Conservation (phyloP, 2,113 vertebrate species). For the Falcunculus frontatus region DNA sequence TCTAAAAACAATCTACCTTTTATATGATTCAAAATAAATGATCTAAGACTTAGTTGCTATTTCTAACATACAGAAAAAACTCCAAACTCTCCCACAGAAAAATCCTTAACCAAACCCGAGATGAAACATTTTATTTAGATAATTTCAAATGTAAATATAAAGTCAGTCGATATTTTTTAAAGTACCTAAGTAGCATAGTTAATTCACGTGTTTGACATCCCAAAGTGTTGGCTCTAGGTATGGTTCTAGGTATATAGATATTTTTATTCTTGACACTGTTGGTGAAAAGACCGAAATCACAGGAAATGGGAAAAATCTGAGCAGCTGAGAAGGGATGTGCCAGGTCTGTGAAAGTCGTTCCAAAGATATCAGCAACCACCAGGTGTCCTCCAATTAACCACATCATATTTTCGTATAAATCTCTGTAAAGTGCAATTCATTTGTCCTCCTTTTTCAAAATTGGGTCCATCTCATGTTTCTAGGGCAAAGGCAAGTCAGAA, state of each 20-base stretch:
- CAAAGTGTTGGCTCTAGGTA: not conserved
- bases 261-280: not conserved
- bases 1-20: not conserved
- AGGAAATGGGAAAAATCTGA: not conserved
- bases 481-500: not conserved
- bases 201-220: not conserved
- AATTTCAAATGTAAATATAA: not conserved
- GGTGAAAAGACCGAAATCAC: not conserved
- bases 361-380: not conserved
- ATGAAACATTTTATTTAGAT: not conserved
- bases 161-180: not conserved
- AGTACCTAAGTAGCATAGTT: not conserved
- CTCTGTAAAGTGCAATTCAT: not conserved
- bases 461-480: accelerated
- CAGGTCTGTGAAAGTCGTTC: not conserved
- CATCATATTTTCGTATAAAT: not conserved
- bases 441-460: not conserved
- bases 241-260: not conserved
- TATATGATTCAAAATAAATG: not conserved
- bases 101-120: not conserved
- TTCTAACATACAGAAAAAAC: not conserved
- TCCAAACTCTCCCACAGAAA: not conserved
- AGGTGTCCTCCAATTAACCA: not conserved
- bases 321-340: not conserved
- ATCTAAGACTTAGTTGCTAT: not conserved